Conservation (phyloP, 2,113 vertebrate genomes). For the Chrysemys picta region DNA sequence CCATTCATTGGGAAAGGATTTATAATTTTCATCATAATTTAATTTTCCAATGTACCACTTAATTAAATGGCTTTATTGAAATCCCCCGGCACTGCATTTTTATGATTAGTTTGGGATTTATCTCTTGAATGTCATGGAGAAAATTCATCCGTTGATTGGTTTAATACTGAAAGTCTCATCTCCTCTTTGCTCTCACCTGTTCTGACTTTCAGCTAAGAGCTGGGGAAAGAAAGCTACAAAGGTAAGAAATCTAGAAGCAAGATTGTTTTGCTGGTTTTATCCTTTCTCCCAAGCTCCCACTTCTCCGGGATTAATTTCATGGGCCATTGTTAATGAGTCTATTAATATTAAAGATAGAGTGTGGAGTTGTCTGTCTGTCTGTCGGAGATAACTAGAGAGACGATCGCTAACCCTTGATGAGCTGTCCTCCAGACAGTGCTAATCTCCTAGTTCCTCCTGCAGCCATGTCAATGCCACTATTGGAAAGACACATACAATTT, state of each 20-base stretch:
- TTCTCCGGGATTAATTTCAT: background rate
- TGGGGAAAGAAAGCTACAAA: constrained; percentile 26
- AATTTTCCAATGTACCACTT: constrained; percentile 70
- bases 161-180: background rate
- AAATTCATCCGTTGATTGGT: constrained; percentile 38
- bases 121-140: constrained; percentile 36
- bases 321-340: background rate
- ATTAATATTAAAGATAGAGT: constrained; percentile 56
- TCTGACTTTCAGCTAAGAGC: background rate
- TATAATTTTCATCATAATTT: constrained; percentile 62
- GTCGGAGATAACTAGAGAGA: background rate
- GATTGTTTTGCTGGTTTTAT: constrained; percentile 16
- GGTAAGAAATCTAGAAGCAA: background rate
- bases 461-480: background rate
- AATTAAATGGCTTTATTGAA: constrained; percentile 75
- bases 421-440: background rate
- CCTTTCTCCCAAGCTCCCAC: background rate
- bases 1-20: constrained; percentile 31
- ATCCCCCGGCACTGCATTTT: constrained; percentile 34
- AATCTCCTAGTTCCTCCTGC: background rate
- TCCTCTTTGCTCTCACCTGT: background rate
- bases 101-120: constrained; percentile 13
- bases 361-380: background rate
- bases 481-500: background rate
- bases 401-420: background rate